Evolutionary conservation across 2,888 invertebrate species (phyloP), one percentile per base, ranked within the genome.

Genomic region (Sylvicola fuscatus): DNA sequence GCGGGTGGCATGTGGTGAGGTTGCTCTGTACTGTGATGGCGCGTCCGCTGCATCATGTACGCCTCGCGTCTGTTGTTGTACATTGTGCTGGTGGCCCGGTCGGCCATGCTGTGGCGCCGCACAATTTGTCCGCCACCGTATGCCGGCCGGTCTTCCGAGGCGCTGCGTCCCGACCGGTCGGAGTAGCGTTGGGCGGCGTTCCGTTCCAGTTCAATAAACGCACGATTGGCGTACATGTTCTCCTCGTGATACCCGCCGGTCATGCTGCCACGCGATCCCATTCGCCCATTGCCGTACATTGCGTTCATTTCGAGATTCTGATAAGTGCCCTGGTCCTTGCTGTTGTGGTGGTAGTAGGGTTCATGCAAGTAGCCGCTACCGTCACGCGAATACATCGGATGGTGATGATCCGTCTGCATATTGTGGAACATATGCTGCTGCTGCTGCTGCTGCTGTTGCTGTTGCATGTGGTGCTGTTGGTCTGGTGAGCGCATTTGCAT

Each of bases 141-240:
- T 32, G 6, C 47, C 47, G 15, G 46, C 46, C 1, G 14, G 3
- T 2, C 50, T 6, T 21, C 21, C 21, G 8, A 4, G 21, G 21
- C 5, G 5, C 4, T 21, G 8, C 8, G 21, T 6, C 21, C 8
- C 5, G 21, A 4, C 4, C 21, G 5, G 21, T 8, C 21, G 8
- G 4, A 21, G 50, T 36, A 56, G 54, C 1, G 55, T 36, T 57
- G 55, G 1, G 55, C 45, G 7, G 36, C 36, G 12, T 33, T 27
- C 3, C 58, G 43, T 34, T 59, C 57, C 27, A 59, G 43, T 43
- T 59, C 58, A 27, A 59, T 58, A 34, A 55, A 46, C 1, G 58
- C 58, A 5, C 58, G 48, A 45, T 59, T 59, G 8, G 58, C 56
- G 38, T 59, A 59, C 16, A 58, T 42, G 44, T 56, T 55, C 12